phyloP scores from a whole-genome alignment of 2,888 invertebrate genomes.

The Aricia artaxerxes region DNA sequence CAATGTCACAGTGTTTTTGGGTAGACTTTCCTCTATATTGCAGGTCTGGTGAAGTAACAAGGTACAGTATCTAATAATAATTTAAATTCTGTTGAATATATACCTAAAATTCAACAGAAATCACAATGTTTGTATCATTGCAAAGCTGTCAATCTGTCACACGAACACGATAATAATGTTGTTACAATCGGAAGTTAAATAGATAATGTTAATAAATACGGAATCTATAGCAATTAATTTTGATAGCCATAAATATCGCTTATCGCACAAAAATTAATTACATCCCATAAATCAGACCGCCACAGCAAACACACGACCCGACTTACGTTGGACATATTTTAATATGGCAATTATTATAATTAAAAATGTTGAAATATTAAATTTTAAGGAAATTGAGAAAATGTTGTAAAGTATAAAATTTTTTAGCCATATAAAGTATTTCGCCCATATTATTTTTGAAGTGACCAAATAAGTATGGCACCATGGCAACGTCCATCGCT shows the following conservation, averaged over 20 bases:
- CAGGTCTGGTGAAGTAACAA: no score
- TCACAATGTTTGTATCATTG: not conserved
- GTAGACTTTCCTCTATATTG: no score
- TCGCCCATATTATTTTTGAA: no score
- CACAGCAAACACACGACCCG: constrained; percentile 40
- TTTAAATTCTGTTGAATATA: no score
- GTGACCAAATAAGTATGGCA: no score
- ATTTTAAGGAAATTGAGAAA: not conserved
- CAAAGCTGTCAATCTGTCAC: not conserved
- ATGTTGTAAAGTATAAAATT: not conserved
- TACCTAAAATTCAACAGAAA: no score
- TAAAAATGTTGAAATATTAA: not conserved
- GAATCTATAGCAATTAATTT: constrained; percentile 36
- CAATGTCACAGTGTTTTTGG: no score
- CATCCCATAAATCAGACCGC: constrained; percentile 47
- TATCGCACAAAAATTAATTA: constrained; percentile 52
- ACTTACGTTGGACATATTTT: constrained; percentile 26
- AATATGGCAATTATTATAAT: constrained; percentile 25
- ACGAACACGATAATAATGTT: constrained; percentile 18
- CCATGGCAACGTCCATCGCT: no score
- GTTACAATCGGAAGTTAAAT: constrained; percentile 30
- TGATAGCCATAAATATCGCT: constrained; percentile 41
- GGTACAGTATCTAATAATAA: no score
- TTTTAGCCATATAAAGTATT: no score
- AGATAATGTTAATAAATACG: constrained; percentile 26